Percentiles rank a stretch among this genome's conserved stretches.
Conservation (phyloP, 2,888 invertebrate genomes). For the Drosophila eohydei region DNA sequence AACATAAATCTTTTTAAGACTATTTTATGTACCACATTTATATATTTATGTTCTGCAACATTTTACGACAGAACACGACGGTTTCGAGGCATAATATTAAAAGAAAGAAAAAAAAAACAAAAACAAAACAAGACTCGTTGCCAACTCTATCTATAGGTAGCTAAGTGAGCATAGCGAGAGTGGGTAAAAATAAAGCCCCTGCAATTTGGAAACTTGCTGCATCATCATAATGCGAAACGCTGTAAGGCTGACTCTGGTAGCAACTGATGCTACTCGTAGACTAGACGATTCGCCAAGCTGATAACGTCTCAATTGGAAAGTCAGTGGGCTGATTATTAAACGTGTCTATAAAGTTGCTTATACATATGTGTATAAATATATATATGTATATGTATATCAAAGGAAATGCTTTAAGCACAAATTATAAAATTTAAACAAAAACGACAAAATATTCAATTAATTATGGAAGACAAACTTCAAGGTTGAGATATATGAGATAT, state of each 20-base stretch:
- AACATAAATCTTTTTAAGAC: slow-evolving; percentile 1
- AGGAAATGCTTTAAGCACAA: neutral
- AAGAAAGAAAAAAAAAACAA: neutral
- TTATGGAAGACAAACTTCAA: neutral
- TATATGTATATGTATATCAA: neutral
- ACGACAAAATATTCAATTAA: neutral
- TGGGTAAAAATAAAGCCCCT: slow-evolving; percentile 17
- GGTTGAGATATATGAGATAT: neutral
- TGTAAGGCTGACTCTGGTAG: slow-evolving; percentile 23
- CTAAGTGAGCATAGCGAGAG: slow-evolving; percentile 50
- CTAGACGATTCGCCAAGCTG: slow-evolving; percentile 33
- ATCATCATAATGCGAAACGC: slow-evolving; percentile 41
- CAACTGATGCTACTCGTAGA: slow-evolving; percentile 34
- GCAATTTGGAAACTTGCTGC: slow-evolving; percentile 28
- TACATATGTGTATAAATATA: neutral
- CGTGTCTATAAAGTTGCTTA: slow-evolving; percentile 8
- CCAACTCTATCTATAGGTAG: slow-evolving; percentile 1
- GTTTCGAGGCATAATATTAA: slow-evolving; percentile 4
- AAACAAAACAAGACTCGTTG: neutral
- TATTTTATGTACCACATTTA: neutral
- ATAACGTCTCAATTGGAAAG: slow-evolving; percentile 37
- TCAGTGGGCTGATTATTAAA: slow-evolving; percentile 23
- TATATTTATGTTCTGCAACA: neutral
- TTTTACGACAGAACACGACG: slow-evolving; percentile 1
- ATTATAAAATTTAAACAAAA: neutral